A percentile compares a stretch with the other conserved stretches of the same genome.
These are phyloP conservation scores for Asobara japonica DNA, from an alignment of 1,140 invertebrate species.

Conservation along the genomic window DNA sequence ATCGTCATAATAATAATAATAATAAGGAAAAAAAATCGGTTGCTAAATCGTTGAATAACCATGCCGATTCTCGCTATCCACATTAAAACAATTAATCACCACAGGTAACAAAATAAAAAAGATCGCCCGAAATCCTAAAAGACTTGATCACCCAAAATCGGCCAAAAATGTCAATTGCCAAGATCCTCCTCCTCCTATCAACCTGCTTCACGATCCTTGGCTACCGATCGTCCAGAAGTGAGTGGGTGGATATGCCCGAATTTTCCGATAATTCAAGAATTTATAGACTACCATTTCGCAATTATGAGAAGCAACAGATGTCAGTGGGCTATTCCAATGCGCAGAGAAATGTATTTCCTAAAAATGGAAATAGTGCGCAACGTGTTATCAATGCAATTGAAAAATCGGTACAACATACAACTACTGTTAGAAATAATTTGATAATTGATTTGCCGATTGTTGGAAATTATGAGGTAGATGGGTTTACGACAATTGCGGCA, in stretches of 20 bases:
- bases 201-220: slow-evolving; percentile 33
- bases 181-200: not conserved
- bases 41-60: not conserved
- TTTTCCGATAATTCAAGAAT: slow-evolving; percentile 56
- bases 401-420: no score
- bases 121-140: no score
- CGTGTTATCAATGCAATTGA: no score
- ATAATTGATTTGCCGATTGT: no score
- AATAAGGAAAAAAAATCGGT: not conserved
- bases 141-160: not conserved
- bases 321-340: not conserved
- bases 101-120: no score
- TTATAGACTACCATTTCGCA: slow-evolving; percentile 43
- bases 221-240: slow-evolving; percentile 20
- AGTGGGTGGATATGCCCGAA: slow-evolving; percentile 61
- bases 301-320: not conserved
- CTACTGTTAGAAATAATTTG: no score
- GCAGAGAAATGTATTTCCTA: not conserved
- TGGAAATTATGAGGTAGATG: no score
- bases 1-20: not conserved
- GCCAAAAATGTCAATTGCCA: not conserved
- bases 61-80: not conserved
- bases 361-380: no score
- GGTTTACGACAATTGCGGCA: no score
- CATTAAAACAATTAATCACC: no score